Percentiles rank a stretch among this genome's conserved stretches.
Conservation (phyloP, 2,113 vertebrate species). For the Penelope pileata region DNA sequence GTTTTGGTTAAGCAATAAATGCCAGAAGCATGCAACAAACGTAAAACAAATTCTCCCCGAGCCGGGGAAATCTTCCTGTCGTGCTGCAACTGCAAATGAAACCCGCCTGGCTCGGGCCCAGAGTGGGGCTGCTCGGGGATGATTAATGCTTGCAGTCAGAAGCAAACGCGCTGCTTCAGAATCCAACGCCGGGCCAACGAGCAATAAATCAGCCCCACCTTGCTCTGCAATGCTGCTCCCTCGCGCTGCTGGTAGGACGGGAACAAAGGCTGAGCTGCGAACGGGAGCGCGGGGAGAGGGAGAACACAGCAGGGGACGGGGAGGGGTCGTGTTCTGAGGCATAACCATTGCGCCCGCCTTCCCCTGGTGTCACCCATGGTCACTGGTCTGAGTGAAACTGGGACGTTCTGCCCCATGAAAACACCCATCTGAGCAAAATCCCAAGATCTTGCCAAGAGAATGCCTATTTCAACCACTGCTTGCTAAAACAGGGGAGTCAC, state of each 20-base stretch:
- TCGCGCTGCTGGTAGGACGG: not conserved
- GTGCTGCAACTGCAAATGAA: constrained; percentile 53
- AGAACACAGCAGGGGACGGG: not conserved
- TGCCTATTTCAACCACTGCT: not conserved
- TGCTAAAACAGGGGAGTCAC: not conserved
- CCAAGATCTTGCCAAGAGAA: not conserved
- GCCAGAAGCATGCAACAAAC: constrained; percentile 40
- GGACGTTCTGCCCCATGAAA: not conserved
- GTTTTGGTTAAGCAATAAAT: constrained; percentile 60
- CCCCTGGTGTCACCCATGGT: accelerated
- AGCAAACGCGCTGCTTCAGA: constrained; percentile 42
- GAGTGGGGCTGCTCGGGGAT: not conserved
- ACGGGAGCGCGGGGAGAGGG: not conserved
- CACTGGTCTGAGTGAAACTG: not conserved
- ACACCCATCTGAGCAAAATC: not conserved
- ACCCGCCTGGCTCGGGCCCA: constrained; percentile 23
- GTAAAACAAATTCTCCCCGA: constrained; percentile 18
- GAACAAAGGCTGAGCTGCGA: not conserved
- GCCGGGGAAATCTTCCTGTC: constrained; percentile 40
- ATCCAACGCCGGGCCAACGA: not conserved
- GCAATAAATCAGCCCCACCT: constrained; percentile 71
- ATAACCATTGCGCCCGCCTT: not conserved
- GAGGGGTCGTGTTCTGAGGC: not conserved
- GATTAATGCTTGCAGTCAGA: constrained; percentile 66
- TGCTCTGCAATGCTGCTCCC: constrained; percentile 39